Conservation (phyloP, 2,888 invertebrate genomes). For the Ennomos erosarius region DNA sequence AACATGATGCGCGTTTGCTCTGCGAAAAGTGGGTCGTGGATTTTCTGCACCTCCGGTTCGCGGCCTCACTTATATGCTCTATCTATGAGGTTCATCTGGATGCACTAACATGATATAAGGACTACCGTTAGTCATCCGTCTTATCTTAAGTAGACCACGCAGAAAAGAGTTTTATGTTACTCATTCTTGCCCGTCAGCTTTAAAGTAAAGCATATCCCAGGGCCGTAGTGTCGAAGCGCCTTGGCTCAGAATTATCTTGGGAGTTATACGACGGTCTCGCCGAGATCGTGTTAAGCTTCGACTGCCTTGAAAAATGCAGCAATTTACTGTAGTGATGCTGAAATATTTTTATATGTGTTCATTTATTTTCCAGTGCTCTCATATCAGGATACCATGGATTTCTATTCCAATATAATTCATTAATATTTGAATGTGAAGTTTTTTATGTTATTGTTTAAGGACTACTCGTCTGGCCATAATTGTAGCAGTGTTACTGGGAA, state of each 20-base stretch:
- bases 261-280: slow-evolving; percentile 11
- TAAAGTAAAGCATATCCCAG: slow-evolving; percentile 15
- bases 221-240: slow-evolving; percentile 1
- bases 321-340: slow-evolving; percentile 14
- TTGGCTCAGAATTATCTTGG: slow-evolving; percentile 10
- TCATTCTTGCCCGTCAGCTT: slow-evolving; percentile 21
- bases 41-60: no score
- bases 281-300: slow-evolving; percentile 16
- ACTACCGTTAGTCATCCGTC: slow-evolving; percentile 6
- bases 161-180: slow-evolving; percentile 20
- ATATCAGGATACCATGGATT: no score
- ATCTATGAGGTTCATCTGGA: no score
- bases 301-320: slow-evolving; percentile 22
- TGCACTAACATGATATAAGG: background rate
- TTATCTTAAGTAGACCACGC: slow-evolving; percentile 18
- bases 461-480: no score
- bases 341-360: slow-evolving; percentile 8
- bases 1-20: no score
- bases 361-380: background rate
- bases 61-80: no score
- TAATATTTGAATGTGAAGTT: no score
- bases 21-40: no score
- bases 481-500: no score
- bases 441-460: no score
- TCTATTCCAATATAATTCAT: no score